These are phyloP conservation scores for Diploscapter pachys DNA, from an alignment of 1,140 invertebrate genomes.

Conservation along the genomic window DNA sequence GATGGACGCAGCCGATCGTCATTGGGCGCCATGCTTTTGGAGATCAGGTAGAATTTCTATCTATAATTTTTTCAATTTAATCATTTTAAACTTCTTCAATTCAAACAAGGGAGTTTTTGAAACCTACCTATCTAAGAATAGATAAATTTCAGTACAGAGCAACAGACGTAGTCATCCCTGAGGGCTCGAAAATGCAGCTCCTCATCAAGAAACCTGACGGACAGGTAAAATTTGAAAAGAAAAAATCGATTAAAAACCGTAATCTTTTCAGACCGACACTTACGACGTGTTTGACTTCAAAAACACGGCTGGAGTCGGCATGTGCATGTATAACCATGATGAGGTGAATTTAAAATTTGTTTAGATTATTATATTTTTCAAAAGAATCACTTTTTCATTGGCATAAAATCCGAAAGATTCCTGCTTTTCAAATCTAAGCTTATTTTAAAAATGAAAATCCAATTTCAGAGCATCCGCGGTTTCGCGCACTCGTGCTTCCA, in stretches of 20 bases:
- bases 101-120: too few relatives aligned
- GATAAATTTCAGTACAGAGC: constrained; percentile 76
- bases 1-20: constrained; percentile 92
- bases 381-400: too few relatives aligned
- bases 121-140: constrained; percentile 1
- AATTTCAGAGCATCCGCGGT: constrained; percentile 69
- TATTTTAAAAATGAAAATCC: not conserved
- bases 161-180: constrained; percentile 85
- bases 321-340: constrained; percentile 96
- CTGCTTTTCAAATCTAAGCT: too few relatives aligned
- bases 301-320: constrained; percentile 76
- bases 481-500: constrained; percentile 92
- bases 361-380: too few relatives aligned
- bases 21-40: constrained; percentile 94
- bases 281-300: constrained; percentile 67
- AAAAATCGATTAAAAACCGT: too few relatives aligned
- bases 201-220: constrained; percentile 70
- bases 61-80: constrained; percentile 2
- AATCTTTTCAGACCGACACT: constrained; percentile 6
- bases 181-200: constrained; percentile 81
- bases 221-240: constrained; percentile 28
- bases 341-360: constrained; percentile 55
- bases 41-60: constrained; percentile 68
- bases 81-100: too few relatives aligned
- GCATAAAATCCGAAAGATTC: too few relatives aligned